phyloP scores from a whole-genome alignment of 35 echinoderm and acorn worm genomes.

The Diadema setosum region DNA sequence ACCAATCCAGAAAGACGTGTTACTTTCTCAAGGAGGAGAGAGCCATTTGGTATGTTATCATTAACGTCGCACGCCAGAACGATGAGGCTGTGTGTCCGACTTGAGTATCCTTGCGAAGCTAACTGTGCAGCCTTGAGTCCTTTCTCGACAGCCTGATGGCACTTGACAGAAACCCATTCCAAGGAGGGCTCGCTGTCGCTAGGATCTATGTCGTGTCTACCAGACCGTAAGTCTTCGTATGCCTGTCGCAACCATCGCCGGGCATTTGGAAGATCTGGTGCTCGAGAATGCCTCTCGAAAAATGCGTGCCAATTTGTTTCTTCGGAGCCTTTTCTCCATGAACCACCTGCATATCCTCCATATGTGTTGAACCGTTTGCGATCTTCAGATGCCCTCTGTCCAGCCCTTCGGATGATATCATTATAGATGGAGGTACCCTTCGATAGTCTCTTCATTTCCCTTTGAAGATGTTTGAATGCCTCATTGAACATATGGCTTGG shows the following conservation, averaged over 20 bases:
- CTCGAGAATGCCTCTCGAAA: background rate
- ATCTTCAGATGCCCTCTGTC: background rate
- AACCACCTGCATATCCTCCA: background rate
- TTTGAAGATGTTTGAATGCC: conserved; percentile 39
- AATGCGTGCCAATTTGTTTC: background rate
- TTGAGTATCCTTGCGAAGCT: background rate
- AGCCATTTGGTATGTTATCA: background rate
- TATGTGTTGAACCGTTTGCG: background rate
- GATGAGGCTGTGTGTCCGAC: background rate
- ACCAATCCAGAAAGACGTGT: background rate
- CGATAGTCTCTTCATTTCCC: background rate
- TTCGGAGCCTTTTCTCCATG: background rate
- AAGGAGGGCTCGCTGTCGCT: background rate
- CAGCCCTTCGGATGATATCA: background rate
- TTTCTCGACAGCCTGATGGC: conserved; percentile 2
- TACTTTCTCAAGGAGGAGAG: background rate
- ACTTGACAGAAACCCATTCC: background rate
- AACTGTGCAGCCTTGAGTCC: conserved; percentile 2
- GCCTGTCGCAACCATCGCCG: conserved; percentile 48
- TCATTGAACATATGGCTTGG: background rate
- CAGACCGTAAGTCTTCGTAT: background rate
- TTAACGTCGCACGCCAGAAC: background rate
- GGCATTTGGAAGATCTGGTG: conserved; percentile 33
- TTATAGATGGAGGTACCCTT: background rate
- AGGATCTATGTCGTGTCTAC: background rate